Conservation (phyloP, 2,113 vertebrate genomes). For the Barbus barbus region DNA sequence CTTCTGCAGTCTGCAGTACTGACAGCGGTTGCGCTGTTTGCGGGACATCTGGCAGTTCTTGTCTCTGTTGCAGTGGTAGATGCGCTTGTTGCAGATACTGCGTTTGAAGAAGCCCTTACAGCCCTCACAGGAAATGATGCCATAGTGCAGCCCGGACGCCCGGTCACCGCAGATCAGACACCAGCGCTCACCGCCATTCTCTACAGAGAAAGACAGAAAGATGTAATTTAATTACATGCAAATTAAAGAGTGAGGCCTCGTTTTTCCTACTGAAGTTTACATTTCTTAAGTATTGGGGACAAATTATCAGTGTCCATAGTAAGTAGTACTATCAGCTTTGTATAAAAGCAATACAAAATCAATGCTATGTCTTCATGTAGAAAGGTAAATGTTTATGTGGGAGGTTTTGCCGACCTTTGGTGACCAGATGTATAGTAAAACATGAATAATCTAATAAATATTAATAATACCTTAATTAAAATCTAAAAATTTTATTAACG, state of each 20-base stretch:
- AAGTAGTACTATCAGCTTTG: neutral
- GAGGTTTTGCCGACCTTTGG: neutral
- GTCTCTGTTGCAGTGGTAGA: constrained; percentile 96
- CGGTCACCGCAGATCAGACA: constrained; percentile 98
- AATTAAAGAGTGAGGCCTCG: neutral
- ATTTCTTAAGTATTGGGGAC: neutral
- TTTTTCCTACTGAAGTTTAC: neutral
- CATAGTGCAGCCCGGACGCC: constrained; percentile 97
- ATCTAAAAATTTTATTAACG: neutral
- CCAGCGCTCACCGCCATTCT: constrained; percentile 95
- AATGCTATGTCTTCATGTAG: neutral
- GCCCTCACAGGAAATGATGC: constrained; percentile 98
- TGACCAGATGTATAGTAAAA: neutral
- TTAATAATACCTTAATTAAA: neutral
- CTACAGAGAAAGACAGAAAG: constrained; percentile 67
- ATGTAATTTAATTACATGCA: neutral
- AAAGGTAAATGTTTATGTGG: neutral
- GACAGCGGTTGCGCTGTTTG: constrained; percentile 97
- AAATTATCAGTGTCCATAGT: neutral
- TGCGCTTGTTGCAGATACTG: constrained; percentile 98
- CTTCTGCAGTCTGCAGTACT: constrained; percentile 98
- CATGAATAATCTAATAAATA: neutral
- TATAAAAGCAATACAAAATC: neutral
- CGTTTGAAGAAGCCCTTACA: constrained; percentile 99
- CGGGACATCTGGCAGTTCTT: constrained; percentile 99